Conservation (phyloP, 2,797 vertebrate species). For the Pseudocheirus occidentalis region DNA sequence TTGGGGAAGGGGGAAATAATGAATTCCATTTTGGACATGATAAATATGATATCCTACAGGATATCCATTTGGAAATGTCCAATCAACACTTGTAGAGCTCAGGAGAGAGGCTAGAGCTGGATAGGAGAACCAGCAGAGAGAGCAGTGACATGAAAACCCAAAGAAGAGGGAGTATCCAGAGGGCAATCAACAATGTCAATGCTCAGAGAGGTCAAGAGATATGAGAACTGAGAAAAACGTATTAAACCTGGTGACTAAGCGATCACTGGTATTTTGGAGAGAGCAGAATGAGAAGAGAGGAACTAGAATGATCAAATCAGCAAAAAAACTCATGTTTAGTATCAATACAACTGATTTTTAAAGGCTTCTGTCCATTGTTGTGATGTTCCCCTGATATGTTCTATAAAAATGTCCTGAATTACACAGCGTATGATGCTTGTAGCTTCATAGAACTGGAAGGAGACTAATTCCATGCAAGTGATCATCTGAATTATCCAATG, state of each 20-base stretch:
- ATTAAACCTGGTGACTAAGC: too few relatives aligned
- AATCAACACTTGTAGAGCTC: neutral
- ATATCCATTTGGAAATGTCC: neutral
- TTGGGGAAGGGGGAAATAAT: neutral
- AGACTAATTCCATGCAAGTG: neutral
- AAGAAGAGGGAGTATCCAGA: too few relatives aligned
- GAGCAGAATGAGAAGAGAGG: neutral
- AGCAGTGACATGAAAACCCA: too few relatives aligned
- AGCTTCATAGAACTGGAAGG: neutral
- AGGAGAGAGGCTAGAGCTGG: neutral
- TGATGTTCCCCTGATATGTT: neutral
- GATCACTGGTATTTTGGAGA: too few relatives aligned
- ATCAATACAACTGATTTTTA: neutral
- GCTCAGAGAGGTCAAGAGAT: too few relatives aligned
- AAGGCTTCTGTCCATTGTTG: neutral
- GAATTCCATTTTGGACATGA: neutral
- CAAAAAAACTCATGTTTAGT: neutral
- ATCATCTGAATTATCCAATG: neutral
- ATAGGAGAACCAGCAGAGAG: neutral
- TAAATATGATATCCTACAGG: neutral
- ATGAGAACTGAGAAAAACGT: too few relatives aligned
- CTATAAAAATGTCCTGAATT: neutral
- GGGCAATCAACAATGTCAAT: too few relatives aligned
- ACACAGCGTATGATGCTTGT: neutral
- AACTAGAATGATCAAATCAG: neutral